Base-by-base conservation (phyloP, 2,797 vertebrate genomes). In the Crocodylus rhombifer region DNA sequence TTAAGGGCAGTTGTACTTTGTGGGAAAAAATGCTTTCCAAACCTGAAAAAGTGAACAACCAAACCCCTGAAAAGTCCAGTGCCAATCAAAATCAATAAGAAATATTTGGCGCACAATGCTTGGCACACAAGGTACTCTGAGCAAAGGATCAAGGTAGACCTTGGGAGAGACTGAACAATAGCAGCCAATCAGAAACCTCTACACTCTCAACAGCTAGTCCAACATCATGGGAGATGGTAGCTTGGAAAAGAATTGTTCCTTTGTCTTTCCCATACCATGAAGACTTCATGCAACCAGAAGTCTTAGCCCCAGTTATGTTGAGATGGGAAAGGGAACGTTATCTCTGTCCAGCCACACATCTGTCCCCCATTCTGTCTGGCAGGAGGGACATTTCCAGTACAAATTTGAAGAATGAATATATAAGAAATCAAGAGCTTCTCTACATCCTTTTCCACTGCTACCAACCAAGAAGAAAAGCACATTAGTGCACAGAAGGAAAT, bases 191-290 rank as follows among this genome's bases (percentile, higher is more conserved):
- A 33, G 30, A 36, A 75, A 69, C 75, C 57, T 1, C 0, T 0
- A 0, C 3, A 0, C 12, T 60, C 77, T 16, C 78, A 25, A 56
- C 51, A 21, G 28, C 77, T 8, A 51, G 0, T 80, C 56, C 0
- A 2, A 63, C 80, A 36, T 60, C 63, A 5, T 67, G 55, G 28
- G 88, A 55, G 62, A 80, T 18, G 4, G 30, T 88, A 80, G 15
- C 42, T 10, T 51, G 42, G 42, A 51, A 51, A 51, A 51, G 42
- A 51, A 21, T 21, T 61, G 21, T 12, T 23, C 20, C 21, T 23
- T 61, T 61, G 21, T 61, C 21, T 61, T 23, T 16, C 60, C 21
- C 60, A 21, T 61, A 91, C 55, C 74, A 87, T 74, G 86, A 91
- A 12, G n/a, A 63, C 15, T 5, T 18, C 26, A 5, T 42, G 25